These are phyloP conservation scores for Ascaphus truei DNA, from an alignment of 2,113 vertebrate species.

Conservation along the genomic window DNA sequence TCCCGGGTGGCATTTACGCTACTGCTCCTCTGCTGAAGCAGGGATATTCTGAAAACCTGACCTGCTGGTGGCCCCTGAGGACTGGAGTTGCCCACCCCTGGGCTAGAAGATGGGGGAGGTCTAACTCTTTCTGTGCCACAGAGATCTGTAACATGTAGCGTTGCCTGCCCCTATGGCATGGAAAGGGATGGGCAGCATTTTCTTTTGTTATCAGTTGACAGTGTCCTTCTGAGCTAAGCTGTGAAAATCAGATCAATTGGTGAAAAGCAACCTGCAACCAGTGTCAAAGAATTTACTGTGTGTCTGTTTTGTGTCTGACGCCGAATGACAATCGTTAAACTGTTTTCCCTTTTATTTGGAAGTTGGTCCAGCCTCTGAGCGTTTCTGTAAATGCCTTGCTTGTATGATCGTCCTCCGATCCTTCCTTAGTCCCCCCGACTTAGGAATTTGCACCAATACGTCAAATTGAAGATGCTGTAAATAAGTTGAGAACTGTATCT, in stretches of 20 bases:
- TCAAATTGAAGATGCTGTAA: conserved; percentile 95
- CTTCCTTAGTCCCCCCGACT: conserved; percentile 83
- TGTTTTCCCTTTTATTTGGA: conserved; percentile 81
- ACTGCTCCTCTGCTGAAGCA: too few species aligned
- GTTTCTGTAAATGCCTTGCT: conserved; percentile 98
- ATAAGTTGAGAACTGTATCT: conserved; percentile 95
- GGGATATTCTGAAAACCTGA: too few species aligned
- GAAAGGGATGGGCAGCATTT: conserved; percentile 35
- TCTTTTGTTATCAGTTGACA: conserved; percentile 55
- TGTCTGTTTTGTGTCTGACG: conserved; percentile 84
- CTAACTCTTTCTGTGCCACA: not conserved
- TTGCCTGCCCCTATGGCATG: not conserved
- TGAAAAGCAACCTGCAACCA: conserved; percentile 68
- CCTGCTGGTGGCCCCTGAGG: too few species aligned
- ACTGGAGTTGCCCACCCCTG: too few species aligned
- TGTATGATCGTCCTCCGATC: conserved; percentile 84
- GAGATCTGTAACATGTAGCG: too few species aligned
- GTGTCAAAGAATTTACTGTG: conserved; percentile 61
- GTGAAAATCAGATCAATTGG: conserved; percentile 70
- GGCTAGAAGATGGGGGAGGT: not conserved
- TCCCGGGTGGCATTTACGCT: too few species aligned
- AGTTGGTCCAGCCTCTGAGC: conserved; percentile 73
- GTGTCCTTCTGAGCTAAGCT: conserved; percentile 78
- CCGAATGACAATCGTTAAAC: conserved; percentile 98
- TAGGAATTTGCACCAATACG: conserved; percentile 92